These are phyloP conservation scores for Polydrusus cervinus DNA, from an alignment of 2,888 invertebrate species.

Conservation along the genomic window DNA sequence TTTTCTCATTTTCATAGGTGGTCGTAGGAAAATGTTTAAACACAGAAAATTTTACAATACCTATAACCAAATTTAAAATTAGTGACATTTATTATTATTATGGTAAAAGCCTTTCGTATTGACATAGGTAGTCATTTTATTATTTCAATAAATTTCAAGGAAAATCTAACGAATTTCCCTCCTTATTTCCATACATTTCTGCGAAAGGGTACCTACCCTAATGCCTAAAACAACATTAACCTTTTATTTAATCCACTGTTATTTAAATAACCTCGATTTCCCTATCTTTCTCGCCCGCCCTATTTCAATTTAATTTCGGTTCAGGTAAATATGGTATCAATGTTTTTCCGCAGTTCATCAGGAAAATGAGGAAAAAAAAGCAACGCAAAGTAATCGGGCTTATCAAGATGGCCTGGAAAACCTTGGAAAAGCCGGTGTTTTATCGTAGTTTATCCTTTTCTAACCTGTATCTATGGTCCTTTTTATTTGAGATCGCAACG, in stretches of 20 bases:
- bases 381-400: constrained; percentile 47
- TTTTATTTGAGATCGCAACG: constrained; percentile 26
- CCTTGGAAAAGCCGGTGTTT: constrained; percentile 44
- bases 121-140: background rate
- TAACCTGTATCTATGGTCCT: constrained; percentile 10
- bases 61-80: no score
- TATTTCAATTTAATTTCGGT: constrained; percentile 51
- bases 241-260: constrained; percentile 44
- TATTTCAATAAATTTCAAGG: background rate
- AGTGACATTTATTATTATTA: no score
- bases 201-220: constrained; percentile 8
- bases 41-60: no score
- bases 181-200: constrained; percentile 3
- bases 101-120: background rate
- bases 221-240: constrained; percentile 41
- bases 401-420: constrained; percentile 53
- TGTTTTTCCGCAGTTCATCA: constrained; percentile 46
- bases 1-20: no score
- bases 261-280: constrained; percentile 45
- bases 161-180: background rate
- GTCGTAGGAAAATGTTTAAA: no score
- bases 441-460: constrained; percentile 44
- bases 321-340: constrained; percentile 52
- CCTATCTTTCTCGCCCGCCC: constrained; percentile 33
- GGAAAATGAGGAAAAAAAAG: constrained; percentile 47